Percentiles rank a stretch among this genome's conserved stretches.
Evolutionary conservation across 1,140 invertebrate species (phyloP).

Genomic region (Pinna nobilis): DNA sequence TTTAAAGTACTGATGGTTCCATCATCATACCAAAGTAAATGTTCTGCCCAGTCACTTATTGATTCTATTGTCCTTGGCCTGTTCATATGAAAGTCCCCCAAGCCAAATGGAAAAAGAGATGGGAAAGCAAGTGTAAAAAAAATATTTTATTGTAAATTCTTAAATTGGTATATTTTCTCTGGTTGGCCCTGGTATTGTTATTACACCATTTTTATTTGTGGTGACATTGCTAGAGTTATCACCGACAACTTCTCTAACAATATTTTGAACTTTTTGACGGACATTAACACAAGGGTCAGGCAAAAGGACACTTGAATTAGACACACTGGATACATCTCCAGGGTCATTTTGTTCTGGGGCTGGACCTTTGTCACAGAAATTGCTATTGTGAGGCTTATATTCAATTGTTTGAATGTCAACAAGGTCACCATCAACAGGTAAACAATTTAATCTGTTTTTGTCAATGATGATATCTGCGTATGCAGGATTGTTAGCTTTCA

Average conservation of each 20-base stretch:
- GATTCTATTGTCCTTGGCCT: conserved; percentile 29
- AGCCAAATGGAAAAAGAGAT: conserved; percentile 37
- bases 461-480: conserved; percentile 22
- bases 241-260: conserved; percentile 27
- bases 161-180: conserved; percentile 24
- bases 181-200: conserved; percentile 39
- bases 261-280: conserved; percentile 22
- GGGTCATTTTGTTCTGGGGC: conserved; percentile 28
- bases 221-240: not conserved
- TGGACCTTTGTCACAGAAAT: conserved; percentile 27
- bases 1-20: conserved; percentile 47
- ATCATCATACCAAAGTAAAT: conserved; percentile 41
- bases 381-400: not conserved
- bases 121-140: conserved; percentile 44
- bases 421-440: conserved; percentile 5
- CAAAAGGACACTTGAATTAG: conserved; percentile 23
- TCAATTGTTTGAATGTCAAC: conserved; percentile 9
- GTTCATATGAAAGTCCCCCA: conserved; percentile 42
- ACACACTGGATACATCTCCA: too few species aligned
- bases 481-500: conserved; percentile 18
- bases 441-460: not conserved
- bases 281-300: conserved; percentile 33
- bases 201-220: too few species aligned
- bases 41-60: conserved; percentile 44
- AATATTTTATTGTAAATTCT: conserved; percentile 38